Conservation (phyloP, 2,797 vertebrate genomes). For the Ctenochaetus hawaiiensis region DNA sequence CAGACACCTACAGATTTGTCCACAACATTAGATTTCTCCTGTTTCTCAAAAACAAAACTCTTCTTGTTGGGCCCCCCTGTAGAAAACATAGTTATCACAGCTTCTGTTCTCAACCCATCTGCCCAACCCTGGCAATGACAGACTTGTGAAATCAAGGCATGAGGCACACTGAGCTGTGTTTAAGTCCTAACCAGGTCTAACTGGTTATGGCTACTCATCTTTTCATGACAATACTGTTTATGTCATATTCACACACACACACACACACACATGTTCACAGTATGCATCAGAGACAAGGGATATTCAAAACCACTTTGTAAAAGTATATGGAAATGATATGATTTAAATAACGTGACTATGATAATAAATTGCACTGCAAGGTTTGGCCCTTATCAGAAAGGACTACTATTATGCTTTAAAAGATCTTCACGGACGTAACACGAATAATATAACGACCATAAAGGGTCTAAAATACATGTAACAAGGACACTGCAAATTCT, state of each 20-base stretch:
- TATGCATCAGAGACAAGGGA: not conserved
- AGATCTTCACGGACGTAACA: not conserved
- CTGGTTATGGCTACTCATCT: constrained; percentile 42
- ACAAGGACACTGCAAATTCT: not conserved
- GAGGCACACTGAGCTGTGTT: not conserved
- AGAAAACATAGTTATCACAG: not conserved
- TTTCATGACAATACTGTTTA: not conserved
- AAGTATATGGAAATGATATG: not conserved
- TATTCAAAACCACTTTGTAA: not conserved
- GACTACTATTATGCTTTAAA: not conserved
- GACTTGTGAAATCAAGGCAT: not conserved
- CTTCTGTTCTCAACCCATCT: constrained; percentile 25
- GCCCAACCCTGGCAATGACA: not conserved
- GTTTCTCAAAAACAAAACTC: not conserved
- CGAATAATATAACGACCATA: not conserved
- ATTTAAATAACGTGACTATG: not conserved
- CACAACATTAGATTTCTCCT: not conserved
- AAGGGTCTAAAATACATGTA: not conserved
- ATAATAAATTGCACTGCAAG: not conserved
- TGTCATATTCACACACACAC: not conserved
- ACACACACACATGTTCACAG: not conserved
- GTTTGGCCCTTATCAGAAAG: not conserved
- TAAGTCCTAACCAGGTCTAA: constrained; percentile 44
- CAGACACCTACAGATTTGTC: not conserved
- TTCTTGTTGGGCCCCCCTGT: not conserved